A percentile compares a stretch with the other conserved stretches of the same genome.
Conservation (phyloP, 2,113 vertebrate species). For the Sminthopsis crassicaudata region DNA sequence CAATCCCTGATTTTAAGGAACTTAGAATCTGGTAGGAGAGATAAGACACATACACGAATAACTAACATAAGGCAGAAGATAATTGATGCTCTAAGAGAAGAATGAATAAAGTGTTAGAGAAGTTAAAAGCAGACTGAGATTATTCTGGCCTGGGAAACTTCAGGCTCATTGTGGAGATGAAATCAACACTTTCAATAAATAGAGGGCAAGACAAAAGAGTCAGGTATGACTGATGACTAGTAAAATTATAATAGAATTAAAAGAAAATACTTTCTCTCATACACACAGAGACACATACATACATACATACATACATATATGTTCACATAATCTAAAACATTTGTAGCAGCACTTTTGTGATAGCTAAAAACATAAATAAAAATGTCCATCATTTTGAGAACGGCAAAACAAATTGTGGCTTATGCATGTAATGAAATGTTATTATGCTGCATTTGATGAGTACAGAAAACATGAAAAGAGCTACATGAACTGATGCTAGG, state of each 20-base stretch:
- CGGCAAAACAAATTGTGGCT: background rate
- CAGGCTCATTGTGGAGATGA: background rate
- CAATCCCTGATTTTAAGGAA: background rate
- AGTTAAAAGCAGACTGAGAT: background rate
- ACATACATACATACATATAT: background rate
- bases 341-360: background rate
- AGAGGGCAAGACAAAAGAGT: background rate
- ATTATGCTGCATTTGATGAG: background rate
- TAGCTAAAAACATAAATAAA: background rate
- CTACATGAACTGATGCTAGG: background rate
- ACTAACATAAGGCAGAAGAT: background rate
- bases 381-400: background rate
- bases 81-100: background rate
- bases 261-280: background rate
- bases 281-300: background rate
- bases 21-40: background rate
- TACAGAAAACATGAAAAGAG: background rate
- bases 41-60: background rate
- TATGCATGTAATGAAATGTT: background rate
- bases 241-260: background rate
- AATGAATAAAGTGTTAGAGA: background rate
- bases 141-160: background rate
- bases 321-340: background rate
- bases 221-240: background rate
- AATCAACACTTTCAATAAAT: background rate